Percentiles rank a stretch among this genome's conserved stretches.
Conservation (phyloP, 2,113 vertebrate species). For the Daboia siamensis region DNA sequence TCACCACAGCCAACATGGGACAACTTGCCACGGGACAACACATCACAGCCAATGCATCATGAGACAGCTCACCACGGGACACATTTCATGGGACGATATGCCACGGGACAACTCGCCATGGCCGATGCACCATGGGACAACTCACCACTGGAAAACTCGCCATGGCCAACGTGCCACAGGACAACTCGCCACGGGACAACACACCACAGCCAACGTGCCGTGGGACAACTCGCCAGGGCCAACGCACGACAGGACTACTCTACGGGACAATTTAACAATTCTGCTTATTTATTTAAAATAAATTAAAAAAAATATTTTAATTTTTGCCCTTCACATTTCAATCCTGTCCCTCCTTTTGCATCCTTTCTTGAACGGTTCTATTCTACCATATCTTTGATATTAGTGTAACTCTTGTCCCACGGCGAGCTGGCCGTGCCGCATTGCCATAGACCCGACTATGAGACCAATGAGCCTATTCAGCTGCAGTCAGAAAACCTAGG, state of each 20-base stretch:
- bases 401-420: neutral
- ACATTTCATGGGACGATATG: too few species aligned
- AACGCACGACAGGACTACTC: too few species aligned
- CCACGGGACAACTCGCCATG: neutral
- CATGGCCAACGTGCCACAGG: neutral
- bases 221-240: neutral
- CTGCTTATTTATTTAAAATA: neutral
- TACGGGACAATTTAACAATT: neutral
- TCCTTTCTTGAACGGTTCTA: neutral
- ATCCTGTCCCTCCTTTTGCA: neutral
- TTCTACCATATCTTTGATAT: neutral
- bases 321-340: neutral
- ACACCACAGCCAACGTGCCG: neutral
- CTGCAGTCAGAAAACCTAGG: neutral
- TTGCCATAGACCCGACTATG: neutral
- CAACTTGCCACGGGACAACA: too few species aligned
- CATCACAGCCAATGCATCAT: too few species aligned
- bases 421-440: too few species aligned
- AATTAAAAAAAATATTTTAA: neutral
- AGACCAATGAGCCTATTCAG: conserved; percentile 1
- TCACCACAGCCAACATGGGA: too few species aligned
- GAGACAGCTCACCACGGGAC: too few species aligned
- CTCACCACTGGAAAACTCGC: neutral
- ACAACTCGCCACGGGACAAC: neutral
- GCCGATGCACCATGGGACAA: neutral